Evolutionary conservation across 1,140 invertebrate species (phyloP).

Genomic region (Scylla paramamosain): DNA sequence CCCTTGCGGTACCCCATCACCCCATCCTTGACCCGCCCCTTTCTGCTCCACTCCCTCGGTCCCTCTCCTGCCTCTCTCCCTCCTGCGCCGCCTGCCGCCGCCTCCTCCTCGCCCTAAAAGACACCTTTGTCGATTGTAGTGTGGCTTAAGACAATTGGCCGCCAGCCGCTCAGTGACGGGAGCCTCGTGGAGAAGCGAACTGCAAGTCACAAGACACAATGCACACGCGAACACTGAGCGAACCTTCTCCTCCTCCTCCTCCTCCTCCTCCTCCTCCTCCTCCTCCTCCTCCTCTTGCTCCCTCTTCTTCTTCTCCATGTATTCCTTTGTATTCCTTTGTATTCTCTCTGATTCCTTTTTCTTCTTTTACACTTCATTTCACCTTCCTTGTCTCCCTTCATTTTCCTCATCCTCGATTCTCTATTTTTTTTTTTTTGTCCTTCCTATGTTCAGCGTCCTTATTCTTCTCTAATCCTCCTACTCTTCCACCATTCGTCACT

Average conservation of each 20-base stretch:
- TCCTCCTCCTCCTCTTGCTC: background rate
- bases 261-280: conserved; percentile 6
- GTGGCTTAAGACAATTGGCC: conserved; percentile 20
- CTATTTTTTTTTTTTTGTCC: too few relatives aligned
- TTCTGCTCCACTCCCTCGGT: background rate
- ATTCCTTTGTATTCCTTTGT: background rate
- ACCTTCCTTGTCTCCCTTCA: too few relatives aligned
- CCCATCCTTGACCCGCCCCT: background rate
- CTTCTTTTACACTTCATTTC: too few relatives aligned
- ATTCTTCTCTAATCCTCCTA: background rate
- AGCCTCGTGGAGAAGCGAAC: background rate
- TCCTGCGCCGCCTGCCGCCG: background rate
- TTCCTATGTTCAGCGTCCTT: background rate
- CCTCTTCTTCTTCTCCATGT: background rate
- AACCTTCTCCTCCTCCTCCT: background rate
- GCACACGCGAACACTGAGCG: conserved; percentile 9
- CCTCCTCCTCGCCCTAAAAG: conserved; percentile 1
- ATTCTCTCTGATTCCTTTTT: too few relatives aligned
- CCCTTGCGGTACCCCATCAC: conserved; percentile 17
- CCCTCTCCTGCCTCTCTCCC: background rate
- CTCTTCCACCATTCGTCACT: background rate
- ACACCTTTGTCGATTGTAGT: background rate
- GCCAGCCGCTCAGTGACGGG: conserved; percentile 6
- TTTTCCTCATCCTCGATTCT: too few relatives aligned
- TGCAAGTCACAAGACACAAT: conserved; percentile 22